These are phyloP conservation scores for Megamerina dolium DNA, from an alignment of 2,888 invertebrate species.

Conservation along the genomic window DNA sequence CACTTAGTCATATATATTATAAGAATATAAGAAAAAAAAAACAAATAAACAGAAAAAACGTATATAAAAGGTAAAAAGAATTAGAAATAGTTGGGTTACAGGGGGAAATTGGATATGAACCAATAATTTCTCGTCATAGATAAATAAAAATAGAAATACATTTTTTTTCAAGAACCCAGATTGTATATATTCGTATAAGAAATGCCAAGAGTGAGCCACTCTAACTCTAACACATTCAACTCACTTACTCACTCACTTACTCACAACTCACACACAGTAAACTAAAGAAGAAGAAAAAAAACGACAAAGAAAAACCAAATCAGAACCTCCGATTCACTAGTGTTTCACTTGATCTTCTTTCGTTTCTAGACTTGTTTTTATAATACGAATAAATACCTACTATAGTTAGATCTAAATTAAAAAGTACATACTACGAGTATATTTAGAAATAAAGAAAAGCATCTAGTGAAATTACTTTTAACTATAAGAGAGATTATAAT, in stretches of 20 bases:
- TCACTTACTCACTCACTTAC: not conserved
- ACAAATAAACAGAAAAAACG: not conserved
- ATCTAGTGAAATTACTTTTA: too few species aligned
- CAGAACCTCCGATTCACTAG: constrained; percentile 41
- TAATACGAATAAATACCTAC: not conserved
- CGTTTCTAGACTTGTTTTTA: too few species aligned
- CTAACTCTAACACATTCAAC: not conserved
- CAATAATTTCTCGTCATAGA: too few species aligned
- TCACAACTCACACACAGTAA: not conserved
- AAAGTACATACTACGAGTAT: not conserved
- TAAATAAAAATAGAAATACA: too few species aligned
- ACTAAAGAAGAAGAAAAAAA: not conserved
- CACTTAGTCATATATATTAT: too few species aligned
- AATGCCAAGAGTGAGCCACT: not conserved
- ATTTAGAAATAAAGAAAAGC: too few species aligned
- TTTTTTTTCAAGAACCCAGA: too few species aligned
- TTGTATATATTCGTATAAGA: not conserved
- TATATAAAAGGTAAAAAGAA: too few species aligned
- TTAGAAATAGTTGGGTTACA: too few species aligned
- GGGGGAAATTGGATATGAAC: too few species aligned
- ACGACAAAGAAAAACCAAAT: not conserved
- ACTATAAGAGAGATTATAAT: too few species aligned
- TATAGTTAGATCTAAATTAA: not conserved
- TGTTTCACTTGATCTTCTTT: constrained; percentile 33
- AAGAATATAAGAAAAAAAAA: too few species aligned